Evolutionary conservation across 2,113 vertebrate genomes (phyloP).

Genomic region (Lophura nycthemera): DNA sequence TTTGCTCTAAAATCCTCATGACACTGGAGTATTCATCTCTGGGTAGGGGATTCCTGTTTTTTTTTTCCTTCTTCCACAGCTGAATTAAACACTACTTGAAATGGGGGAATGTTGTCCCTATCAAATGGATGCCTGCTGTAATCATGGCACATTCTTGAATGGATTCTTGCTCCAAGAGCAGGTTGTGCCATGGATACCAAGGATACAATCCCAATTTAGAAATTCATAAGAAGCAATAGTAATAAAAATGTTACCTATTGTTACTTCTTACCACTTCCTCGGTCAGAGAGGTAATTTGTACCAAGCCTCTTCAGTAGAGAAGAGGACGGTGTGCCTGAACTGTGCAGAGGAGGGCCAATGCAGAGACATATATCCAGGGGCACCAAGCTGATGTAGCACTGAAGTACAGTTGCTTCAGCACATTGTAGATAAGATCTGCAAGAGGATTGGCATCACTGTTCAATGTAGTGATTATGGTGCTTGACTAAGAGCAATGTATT

Average conservation of each 20-base stretch:
- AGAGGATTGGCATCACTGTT: conserved; percentile 23
- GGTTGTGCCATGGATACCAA: not conserved
- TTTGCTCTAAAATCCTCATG: not conserved
- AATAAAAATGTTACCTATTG: not conserved
- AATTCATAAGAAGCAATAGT: not conserved
- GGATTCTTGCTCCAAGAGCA: not conserved
- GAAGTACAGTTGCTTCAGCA: not conserved
- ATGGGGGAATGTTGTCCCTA: not conserved
- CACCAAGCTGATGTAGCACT: not conserved
- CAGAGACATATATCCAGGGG: not conserved
- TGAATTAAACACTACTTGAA: not conserved
- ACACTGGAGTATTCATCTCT: not conserved
- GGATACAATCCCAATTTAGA: not conserved
- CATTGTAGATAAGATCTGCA: not conserved
- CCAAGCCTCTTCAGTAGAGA: not conserved
- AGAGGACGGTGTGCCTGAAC: not conserved
- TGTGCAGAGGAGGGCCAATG: not conserved
- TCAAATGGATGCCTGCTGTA: not conserved
- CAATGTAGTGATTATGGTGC: conserved; percentile 24
- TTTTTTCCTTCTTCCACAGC: not conserved
- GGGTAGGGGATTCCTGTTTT: not conserved
- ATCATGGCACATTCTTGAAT: not conserved
- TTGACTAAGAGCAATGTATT: conserved; percentile 27
- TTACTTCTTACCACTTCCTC: not conserved
- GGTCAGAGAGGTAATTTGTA: not conserved